phyloP scores from a whole-genome alignment of 1,140 invertebrate genomes.

The Spodoptera frugiperda region DNA sequence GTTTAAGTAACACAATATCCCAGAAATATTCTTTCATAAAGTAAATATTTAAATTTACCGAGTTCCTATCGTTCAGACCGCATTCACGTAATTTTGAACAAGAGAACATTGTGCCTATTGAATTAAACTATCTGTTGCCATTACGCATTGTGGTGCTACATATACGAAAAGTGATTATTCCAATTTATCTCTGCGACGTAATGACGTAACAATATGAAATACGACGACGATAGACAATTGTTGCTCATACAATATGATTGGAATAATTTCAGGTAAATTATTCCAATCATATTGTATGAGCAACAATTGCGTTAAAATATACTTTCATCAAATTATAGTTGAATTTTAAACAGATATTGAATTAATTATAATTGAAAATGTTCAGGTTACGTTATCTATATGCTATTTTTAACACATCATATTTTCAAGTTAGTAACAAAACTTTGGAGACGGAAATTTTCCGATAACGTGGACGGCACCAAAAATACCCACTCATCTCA shows the following conservation, averaged over 20 bases:
- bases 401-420: too few species aligned
- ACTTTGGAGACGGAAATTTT: too few species aligned
- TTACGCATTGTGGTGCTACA: neutral
- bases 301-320: neutral
- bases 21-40: neutral
- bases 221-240: too few species aligned
- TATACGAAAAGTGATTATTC: slow-evolving; percentile 8
- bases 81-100: neutral
- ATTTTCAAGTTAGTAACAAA: too few species aligned
- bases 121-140: slow-evolving; percentile 19
- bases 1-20: too few species aligned
- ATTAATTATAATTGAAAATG: neutral
- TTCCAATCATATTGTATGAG: slow-evolving; percentile 33
- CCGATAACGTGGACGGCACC: neutral
- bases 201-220: too few species aligned
- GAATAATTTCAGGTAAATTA: slow-evolving; percentile 33
- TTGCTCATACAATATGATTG: slow-evolving; percentile 29
- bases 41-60: too few species aligned
- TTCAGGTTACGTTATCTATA: too few species aligned
- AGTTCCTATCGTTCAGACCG: neutral
- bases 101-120: slow-evolving; percentile 21
- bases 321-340: neutral
- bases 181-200: slow-evolving; percentile 26
- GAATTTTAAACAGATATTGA: neutral
- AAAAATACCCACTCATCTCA: neutral